Conservation (phyloP, 1,140 invertebrate species). For the Dolichoris vasculosae region DNA sequence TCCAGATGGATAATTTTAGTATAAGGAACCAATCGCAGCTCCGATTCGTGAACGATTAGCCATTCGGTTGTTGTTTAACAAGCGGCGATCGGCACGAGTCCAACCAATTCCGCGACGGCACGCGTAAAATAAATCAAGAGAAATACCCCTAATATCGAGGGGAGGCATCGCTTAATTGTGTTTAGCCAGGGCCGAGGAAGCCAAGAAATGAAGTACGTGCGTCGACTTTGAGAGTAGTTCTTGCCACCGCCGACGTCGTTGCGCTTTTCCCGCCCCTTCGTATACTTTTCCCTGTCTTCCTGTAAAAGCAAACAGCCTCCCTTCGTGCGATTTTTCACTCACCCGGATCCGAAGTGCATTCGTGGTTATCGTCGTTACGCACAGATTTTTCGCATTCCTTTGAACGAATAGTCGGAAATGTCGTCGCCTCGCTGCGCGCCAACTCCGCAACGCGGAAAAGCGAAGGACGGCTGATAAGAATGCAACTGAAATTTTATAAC, state of each 20-base stretch:
- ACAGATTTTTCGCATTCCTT: not conserved
- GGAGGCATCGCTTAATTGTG: slow-evolving; percentile 54
- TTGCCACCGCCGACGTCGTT: not conserved
- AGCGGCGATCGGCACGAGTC: not conserved
- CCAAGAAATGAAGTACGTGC: slow-evolving; percentile 60
- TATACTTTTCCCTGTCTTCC: too few species aligned
- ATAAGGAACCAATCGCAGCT: not conserved
- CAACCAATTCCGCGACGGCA: too few species aligned
- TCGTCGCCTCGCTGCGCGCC: not conserved
- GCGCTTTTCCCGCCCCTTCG: not conserved
- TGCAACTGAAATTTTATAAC: not conserved
- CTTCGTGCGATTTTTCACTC: not conserved
- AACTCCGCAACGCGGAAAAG: not conserved
- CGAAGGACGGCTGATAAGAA: not conserved
- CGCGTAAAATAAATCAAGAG: not conserved
- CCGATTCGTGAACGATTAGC: not conserved
- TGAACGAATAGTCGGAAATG: not conserved
- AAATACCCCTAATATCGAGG: slow-evolving; percentile 35
- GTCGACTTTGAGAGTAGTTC: slow-evolving; percentile 33
- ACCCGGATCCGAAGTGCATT: not conserved
- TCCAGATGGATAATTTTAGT: not conserved
- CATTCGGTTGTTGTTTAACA: not conserved
- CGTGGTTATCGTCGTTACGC: not conserved
- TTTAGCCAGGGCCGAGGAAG: slow-evolving; percentile 46
- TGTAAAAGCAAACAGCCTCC: not conserved